These are phyloP conservation scores for Cephalopholis sonnerati DNA, from an alignment of 2,113 vertebrate species.

Conservation along the genomic window DNA sequence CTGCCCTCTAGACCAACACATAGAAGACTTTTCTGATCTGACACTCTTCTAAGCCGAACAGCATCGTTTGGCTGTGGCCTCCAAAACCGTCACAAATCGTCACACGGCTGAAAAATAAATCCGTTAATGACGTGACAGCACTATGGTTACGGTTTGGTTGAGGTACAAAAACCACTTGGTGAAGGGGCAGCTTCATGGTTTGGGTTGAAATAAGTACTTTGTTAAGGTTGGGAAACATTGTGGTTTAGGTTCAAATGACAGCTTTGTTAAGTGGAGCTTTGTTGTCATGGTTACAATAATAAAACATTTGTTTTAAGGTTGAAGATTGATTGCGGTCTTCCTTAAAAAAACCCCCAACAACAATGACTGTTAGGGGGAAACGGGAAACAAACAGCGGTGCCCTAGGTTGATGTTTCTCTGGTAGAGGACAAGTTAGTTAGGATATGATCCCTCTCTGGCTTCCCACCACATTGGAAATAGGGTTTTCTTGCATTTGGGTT, in stretches of 20 bases:
- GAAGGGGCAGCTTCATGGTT: background rate
- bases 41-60: no score
- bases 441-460: slow-evolving; percentile 4
- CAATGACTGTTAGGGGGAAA: background rate
- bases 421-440: background rate
- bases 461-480: background rate
- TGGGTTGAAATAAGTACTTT: background rate
- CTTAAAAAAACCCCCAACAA: background rate
- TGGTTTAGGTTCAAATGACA: background rate
- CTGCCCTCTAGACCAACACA: background rate
- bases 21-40: background rate
- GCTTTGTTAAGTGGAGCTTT: background rate
- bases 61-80: background rate
- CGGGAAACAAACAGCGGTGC: background rate
- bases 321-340: background rate
- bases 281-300: background rate
- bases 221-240: background rate
- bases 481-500: background rate
- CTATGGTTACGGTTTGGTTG: background rate
- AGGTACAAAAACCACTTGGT: background rate
- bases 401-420: background rate
- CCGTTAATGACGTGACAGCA: background rate
- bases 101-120: background rate
- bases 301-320: background rate
- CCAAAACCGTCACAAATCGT: background rate